Percentiles rank a stretch among this genome's conserved stretches.
These are phyloP conservation scores for Parauchenoglanis ngamensis DNA, from an alignment of 2,797 vertebrate species.

Conservation along the genomic window DNA sequence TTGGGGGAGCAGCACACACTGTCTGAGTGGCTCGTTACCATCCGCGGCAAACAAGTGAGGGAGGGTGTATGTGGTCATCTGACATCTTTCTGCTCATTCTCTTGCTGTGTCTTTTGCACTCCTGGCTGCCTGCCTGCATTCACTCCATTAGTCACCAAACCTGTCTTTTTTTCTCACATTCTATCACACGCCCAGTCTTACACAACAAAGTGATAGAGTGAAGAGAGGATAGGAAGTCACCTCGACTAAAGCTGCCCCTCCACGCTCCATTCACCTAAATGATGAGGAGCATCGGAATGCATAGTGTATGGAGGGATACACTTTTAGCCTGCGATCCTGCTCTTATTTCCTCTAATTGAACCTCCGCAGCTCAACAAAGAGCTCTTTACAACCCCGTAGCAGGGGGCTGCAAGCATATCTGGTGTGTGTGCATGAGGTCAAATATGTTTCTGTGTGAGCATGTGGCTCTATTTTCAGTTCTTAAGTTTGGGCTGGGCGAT, in stretches of 20 bases:
- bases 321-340: constrained; percentile 9
- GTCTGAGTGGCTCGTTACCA: constrained; percentile 72
- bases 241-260: background rate
- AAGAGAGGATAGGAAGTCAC: constrained; percentile 16
- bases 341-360: constrained; percentile 35
- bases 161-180: constrained; percentile 22
- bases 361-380: constrained; percentile 25
- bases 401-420: constrained; percentile 14
- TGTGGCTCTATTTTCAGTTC: background rate
- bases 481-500: background rate
- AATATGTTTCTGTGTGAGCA: constrained; percentile 2
- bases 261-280: constrained; percentile 12
- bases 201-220: constrained; percentile 15
- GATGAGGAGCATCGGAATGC: constrained; percentile 8
- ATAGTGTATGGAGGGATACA: background rate
- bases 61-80: constrained; percentile 58
- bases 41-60: constrained; percentile 68
- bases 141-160: constrained; percentile 30
- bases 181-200: constrained; percentile 31
- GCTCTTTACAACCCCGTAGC: constrained; percentile 16
- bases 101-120: constrained; percentile 46
- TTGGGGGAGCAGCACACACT: constrained; percentile 27
- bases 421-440: constrained; percentile 7
- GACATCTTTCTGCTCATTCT: constrained; percentile 61
- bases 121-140: constrained; percentile 30